A percentile compares a stretch with the other conserved stretches of the same genome.
Conservation (phyloP, 2,888 invertebrate genomes). For the Ernsta delagoae region DNA sequence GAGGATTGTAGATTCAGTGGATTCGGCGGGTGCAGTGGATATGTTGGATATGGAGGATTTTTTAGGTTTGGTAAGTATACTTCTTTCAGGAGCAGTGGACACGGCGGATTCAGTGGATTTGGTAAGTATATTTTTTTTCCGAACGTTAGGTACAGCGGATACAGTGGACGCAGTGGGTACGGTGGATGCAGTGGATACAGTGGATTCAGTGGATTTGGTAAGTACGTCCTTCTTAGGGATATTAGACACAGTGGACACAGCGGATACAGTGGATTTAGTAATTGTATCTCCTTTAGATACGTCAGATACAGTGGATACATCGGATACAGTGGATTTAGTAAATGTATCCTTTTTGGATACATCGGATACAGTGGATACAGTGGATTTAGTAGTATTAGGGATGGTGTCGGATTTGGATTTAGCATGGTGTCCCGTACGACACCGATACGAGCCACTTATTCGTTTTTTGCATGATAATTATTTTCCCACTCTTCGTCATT, state of each 20-base stretch:
- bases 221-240: not conserved
- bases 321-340: not conserved
- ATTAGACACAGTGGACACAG: too few species aligned
- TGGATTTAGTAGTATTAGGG: too few species aligned
- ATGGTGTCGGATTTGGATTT: conserved; percentile 2
- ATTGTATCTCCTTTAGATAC: not conserved
- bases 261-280: not conserved
- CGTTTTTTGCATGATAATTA: conserved; percentile 6
- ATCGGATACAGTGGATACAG: too few species aligned
- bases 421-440: conserved; percentile 9
- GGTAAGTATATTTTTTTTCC: not conserved
- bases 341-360: too few species aligned
- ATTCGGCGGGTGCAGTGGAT: not conserved
- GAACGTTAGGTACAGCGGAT: not conserved
- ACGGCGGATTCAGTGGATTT: not conserved
- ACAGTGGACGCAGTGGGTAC: not conserved
- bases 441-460: conserved; percentile 18
- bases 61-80: not conserved
- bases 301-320: not conserved
- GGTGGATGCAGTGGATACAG: not conserved
- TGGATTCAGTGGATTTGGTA: not conserved
- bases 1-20: not conserved
- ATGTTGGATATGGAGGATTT: not conserved
- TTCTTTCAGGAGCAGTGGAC: not conserved
- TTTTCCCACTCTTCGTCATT: not conserved